Percentiles rank a stretch among this genome's conserved stretches.
These are phyloP conservation scores for Platysternon megacephalum DNA, from an alignment of 2,113 vertebrate genomes.

Conservation along the genomic window DNA sequence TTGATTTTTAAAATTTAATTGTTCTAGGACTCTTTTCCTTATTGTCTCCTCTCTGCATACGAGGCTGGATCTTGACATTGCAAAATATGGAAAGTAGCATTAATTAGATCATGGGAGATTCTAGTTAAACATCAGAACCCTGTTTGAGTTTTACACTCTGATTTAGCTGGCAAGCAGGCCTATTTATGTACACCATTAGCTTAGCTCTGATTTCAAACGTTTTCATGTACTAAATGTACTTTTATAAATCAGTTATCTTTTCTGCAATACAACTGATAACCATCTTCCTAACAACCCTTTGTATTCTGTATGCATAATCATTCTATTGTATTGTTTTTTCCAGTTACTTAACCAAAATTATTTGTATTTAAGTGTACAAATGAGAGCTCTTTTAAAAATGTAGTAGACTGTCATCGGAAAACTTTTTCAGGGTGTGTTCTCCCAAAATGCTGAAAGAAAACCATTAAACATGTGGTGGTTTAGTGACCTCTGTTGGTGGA, in stretches of 20 bases:
- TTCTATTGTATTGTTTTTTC: fast-evolving
- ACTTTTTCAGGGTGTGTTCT: neutral
- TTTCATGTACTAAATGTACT: neutral
- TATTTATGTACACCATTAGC: neutral
- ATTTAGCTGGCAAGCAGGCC: neutral
- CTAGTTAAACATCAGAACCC: neutral
- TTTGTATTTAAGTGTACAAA: neutral
- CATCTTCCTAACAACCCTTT: neutral
- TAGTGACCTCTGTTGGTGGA: constrained; percentile 77
- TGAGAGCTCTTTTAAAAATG: neutral
- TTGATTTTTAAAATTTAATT: constrained; percentile 3
- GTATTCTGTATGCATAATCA: neutral
- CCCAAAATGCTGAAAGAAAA: neutral
- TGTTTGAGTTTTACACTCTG: neutral
- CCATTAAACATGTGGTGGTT: constrained; percentile 49
- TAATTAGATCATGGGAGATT: neutral
- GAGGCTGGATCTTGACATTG: neutral
- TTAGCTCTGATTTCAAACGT: neutral
- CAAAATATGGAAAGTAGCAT: neutral
- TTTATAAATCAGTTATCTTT: neutral
- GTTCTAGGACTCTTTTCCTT: neutral
- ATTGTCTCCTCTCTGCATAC: neutral
- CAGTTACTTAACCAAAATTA: neutral
- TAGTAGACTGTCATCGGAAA: neutral
- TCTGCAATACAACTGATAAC: neutral